Evolutionary conservation across 2,797 vertebrate genomes (phyloP).

Genomic region (Cirrhinus mrigala): DNA sequence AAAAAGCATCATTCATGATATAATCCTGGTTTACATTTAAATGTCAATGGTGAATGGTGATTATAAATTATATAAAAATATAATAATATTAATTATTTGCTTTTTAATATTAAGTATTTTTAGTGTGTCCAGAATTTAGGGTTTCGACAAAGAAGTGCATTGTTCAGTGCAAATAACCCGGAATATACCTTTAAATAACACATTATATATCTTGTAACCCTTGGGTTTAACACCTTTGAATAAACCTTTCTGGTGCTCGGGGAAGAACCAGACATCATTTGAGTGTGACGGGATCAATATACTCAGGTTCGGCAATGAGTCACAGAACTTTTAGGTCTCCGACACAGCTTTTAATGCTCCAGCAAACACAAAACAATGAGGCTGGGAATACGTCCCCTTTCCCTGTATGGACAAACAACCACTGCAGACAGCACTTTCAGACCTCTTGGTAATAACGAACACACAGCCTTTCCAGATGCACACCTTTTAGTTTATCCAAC

Average conservation of each 20-base stretch:
- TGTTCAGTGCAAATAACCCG: no score
- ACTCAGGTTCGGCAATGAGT: slow-evolving; percentile 66
- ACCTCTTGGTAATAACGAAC: slow-evolving; percentile 45
- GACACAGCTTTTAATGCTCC: slow-evolving; percentile 19
- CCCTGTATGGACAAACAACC: slow-evolving; percentile 18
- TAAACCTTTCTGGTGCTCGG: slow-evolving; percentile 42
- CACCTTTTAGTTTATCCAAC: slow-evolving; percentile 42
- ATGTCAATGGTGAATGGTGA: no score
- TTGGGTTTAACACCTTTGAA: slow-evolving; percentile 41
- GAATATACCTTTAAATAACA: no score
- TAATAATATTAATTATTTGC: no score
- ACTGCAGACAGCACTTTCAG: slow-evolving; percentile 40
- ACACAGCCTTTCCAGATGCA: slow-evolving; percentile 25
- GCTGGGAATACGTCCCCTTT: slow-evolving; percentile 28
- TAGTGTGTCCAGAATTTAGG: no score
- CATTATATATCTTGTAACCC: not conserved
- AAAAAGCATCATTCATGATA: no score
- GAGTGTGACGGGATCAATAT: slow-evolving; percentile 69
- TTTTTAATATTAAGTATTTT: no score
- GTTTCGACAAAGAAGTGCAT: no score
- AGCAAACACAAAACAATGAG: slow-evolving; percentile 10
- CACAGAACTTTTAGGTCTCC: slow-evolving; percentile 51
- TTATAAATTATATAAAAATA: no score
- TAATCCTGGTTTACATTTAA: no score
- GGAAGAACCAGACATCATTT: slow-evolving; percentile 68